These are phyloP conservation scores for Hipparchia sbordonii DNA, from an alignment of 2,888 invertebrate species.

Conservation along the genomic window DNA sequence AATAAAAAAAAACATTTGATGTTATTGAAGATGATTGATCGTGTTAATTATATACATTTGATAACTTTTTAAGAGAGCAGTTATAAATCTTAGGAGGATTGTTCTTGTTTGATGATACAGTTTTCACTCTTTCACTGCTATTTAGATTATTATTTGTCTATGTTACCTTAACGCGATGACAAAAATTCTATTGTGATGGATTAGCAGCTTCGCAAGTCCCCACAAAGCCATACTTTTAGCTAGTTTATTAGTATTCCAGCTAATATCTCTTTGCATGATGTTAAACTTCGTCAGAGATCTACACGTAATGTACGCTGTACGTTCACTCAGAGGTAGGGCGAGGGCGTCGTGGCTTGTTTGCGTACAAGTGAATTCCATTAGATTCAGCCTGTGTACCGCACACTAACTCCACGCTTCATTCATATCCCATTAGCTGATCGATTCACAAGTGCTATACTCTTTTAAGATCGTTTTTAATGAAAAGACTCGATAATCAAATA, in stretches of 20 bases:
- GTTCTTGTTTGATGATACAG: no score
- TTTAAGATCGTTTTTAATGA: conserved; percentile 43
- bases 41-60: no score
- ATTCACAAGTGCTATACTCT: conserved; percentile 72
- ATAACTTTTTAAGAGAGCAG: no score
- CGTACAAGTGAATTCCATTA: conserved; percentile 83
- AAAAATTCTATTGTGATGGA: no score
- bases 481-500: neutral
- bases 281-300: conserved; percentile 24
- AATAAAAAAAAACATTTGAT: no score
- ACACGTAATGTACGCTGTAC: conserved; percentile 29
- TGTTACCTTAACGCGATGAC: no score
- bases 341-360: conserved; percentile 76
- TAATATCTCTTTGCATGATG: conserved; percentile 18
- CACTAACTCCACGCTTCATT: conserved; percentile 72
- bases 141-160: no score
- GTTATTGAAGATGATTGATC: no score
- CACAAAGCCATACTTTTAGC: no score
- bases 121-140: no score
- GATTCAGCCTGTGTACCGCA: conserved; percentile 73
- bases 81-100: no score
- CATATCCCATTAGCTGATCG: conserved; percentile 81
- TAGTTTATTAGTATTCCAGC: neutral
- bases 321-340: conserved; percentile 47
- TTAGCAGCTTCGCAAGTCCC: no score